Base-by-base conservation (phyloP, 1,140 invertebrate genomes). In the Wiebesia pumilae region DNA sequence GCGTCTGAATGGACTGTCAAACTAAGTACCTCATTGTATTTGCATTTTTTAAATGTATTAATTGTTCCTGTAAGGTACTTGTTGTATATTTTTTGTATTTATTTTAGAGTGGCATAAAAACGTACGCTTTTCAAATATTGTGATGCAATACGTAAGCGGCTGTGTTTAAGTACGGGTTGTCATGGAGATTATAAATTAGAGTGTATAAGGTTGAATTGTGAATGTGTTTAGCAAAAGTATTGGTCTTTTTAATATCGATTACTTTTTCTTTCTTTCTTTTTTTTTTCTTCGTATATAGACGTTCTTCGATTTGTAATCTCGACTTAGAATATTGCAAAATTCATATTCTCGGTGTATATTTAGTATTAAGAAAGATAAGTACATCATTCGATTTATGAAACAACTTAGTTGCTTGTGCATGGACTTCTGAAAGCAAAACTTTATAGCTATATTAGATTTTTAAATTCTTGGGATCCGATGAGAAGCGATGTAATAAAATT, bases 381-480 rank as follows among this genome's bases (percentile, higher is more conserved):
- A 43, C 38, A 75, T 73, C 71, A 40, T 19, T 73, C 38, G 71
- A 38, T 73, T 27, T 73, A 73, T 19, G 35, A 73, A 73, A 43
- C 71, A 75, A 38, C 38, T 43, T 75, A 43, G 71, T 75, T 75
- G 71, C 21, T 75, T 75, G 43, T 75, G 38, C 40, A 75, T 75
- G 43, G 71, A 75, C 40, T 75, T 43, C 38, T 43, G 38, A 43
- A 75, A 75, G 71, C 38, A 75, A 75, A 75, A 75, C 71, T 75
- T 75, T 75, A 75, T 75, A 43, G 38, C 38, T 75, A 75, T 38
- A 43, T 75, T 75, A 75, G 71, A 21, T 75, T 75, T 12, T 43
- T 43, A 75, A 75, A 75, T 75, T 43, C 71, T 43, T 43, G 38
- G 40, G 1, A 27, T 75, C 6, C 27, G 40, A n/a, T 75, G 38